Conservation (phyloP, 2,888 invertebrate species). For the Luffia ferchaultella region DNA sequence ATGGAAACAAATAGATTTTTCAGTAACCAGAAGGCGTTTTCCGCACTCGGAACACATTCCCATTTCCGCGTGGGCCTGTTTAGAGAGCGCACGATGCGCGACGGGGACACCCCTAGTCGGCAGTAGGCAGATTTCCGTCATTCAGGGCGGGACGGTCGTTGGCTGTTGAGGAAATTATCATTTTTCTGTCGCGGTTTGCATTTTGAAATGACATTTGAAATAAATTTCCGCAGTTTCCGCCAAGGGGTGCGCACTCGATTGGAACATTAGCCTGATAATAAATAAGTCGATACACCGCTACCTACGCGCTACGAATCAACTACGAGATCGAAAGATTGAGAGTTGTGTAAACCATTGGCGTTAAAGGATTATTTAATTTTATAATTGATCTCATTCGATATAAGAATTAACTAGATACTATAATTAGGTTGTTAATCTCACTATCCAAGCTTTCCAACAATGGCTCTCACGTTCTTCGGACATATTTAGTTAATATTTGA, state of each 20-base stretch:
- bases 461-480: too few relatives aligned
- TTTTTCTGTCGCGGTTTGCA: slow-evolving; percentile 38
- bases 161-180: slow-evolving; percentile 34
- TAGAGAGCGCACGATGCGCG: background rate
- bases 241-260: slow-evolving; percentile 38
- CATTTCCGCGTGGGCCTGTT: background rate
- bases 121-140: background rate
- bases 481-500: too few relatives aligned
- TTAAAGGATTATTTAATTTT: too few relatives aligned
- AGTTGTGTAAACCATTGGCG: too few relatives aligned
- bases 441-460: too few relatives aligned
- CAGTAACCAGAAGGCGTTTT: background rate
- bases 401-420: too few relatives aligned
- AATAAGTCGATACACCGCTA: slow-evolving; percentile 25
- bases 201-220: slow-evolving; percentile 54
- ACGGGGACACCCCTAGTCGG: background rate
- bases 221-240: slow-evolving; percentile 43
- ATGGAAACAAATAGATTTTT: background rate
- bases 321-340: too few relatives aligned
- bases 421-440: too few relatives aligned
- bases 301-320: too few relatives aligned
- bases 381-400: too few relatives aligned
- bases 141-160: background rate
- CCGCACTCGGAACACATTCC: background rate
- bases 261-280: slow-evolving; percentile 58